These are phyloP conservation scores for Eonycteris spelaea DNA, from an alignment of 2,113 vertebrate genomes.

Conservation along the genomic window DNA sequence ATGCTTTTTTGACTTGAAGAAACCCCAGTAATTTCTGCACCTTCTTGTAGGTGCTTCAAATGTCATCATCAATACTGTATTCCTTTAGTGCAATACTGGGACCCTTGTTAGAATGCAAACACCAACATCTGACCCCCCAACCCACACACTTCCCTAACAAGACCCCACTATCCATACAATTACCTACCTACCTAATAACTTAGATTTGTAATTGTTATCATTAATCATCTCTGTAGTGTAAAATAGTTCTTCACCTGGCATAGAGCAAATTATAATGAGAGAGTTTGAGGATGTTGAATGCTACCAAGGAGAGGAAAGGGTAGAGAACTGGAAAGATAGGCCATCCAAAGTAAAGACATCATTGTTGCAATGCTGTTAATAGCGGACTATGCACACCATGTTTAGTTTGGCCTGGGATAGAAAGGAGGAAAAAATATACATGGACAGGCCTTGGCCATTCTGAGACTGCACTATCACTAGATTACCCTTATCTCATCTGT, in stretches of 20 bases:
- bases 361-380: neutral
- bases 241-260: neutral
- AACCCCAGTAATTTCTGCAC: neutral
- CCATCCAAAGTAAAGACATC: neutral
- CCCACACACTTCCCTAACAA: neutral
- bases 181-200: neutral
- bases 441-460: neutral
- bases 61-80: neutral
- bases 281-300: neutral
- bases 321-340: neutral
- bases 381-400: rapidly evolving
- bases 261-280: neutral
- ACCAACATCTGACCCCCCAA: neutral
- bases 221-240: neutral
- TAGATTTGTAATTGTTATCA: neutral
- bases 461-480: neutral
- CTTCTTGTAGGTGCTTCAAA: too few relatives aligned
- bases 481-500: neutral
- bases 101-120: neutral
- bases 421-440: neutral
- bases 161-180: neutral
- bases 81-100: neutral
- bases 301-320: neutral
- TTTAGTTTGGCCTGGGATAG: neutral
- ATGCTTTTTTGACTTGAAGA: neutral